Conservation (phyloP, 30 jellyfish, hydroid and myxozoan species). For the Sanderia malayensis region DNA sequence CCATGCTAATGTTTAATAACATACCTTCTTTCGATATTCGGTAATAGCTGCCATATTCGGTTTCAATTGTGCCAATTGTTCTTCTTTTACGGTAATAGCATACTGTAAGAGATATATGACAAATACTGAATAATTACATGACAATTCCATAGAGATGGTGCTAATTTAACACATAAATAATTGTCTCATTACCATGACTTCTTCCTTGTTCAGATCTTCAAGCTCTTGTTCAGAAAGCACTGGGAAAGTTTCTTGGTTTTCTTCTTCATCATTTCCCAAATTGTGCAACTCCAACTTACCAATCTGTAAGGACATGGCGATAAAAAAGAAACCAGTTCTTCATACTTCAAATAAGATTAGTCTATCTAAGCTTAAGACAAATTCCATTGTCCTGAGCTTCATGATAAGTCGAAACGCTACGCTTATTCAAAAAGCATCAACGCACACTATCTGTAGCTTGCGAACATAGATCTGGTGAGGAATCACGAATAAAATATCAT, state of each 20-base stretch:
- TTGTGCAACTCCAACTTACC: constrained; percentile 32
- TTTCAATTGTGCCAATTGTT: constrained; percentile 61
- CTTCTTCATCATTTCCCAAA: constrained; percentile 20
- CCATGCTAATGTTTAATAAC: too few species aligned
- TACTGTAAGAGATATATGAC: constrained; percentile 34
- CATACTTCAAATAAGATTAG: too few species aligned
- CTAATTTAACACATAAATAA: too few species aligned
- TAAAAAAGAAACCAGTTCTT: too few species aligned
- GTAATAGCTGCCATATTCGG: constrained; percentile 96
- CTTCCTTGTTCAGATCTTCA: constrained; percentile 57
- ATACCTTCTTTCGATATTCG: constrained; percentile 87
- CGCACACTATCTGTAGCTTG: too few species aligned
- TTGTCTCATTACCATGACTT: constrained; percentile 45
- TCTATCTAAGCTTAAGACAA: too few species aligned
- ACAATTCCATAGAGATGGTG: too few species aligned
- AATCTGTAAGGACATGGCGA: constrained; percentile 26
- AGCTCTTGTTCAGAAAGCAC: constrained; percentile 65
- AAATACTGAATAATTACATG: neutral
- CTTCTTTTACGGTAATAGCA: constrained; percentile 76
- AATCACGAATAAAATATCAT: too few species aligned
- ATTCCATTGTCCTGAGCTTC: too few species aligned
- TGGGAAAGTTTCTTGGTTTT: constrained; percentile 20
- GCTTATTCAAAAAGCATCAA: too few species aligned
- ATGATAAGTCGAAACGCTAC: too few species aligned
- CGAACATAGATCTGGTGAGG: too few species aligned